Percentiles rank a stretch among this genome's conserved stretches.
Evolutionary conservation across 1,140 invertebrate species (phyloP).

Genomic region (Andrena cerasifolii): DNA sequence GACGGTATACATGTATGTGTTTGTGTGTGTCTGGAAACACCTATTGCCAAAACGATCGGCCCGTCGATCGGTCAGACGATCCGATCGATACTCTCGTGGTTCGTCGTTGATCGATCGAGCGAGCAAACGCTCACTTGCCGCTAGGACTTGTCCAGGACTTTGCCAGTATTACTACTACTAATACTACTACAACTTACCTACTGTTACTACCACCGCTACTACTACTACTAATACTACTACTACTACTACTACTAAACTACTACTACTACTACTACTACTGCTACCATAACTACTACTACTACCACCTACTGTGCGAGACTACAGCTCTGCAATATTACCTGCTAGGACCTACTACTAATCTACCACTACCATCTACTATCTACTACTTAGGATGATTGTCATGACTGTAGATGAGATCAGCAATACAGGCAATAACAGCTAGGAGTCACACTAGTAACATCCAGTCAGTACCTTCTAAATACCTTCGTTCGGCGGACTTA

Average conservation of each 20-base stretch:
- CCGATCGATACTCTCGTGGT: constrained; percentile 53
- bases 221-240: constrained; percentile 56
- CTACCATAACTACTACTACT: constrained; percentile 64
- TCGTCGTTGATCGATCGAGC: constrained; percentile 63
- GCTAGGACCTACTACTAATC: constrained; percentile 78
- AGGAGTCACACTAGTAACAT: constrained; percentile 81
- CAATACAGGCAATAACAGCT: constrained; percentile 81
- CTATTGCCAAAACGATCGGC: constrained; percentile 31
- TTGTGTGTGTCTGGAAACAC: constrained; percentile 49
- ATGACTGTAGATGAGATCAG: constrained; percentile 82
- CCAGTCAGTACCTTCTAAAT: constrained; percentile 80
- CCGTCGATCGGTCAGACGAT: constrained; percentile 60
- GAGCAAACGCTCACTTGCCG: constrained; percentile 60
- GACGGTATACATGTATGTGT: constrained; percentile 65
- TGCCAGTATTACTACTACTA: constrained; percentile 44
- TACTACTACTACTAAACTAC: constrained; percentile 57
- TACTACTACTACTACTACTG: constrained; percentile 52
- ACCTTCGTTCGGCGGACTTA: constrained; percentile 80
- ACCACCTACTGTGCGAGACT: constrained; percentile 69
- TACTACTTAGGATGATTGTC: constrained; percentile 83
- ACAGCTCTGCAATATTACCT: constrained; percentile 77
- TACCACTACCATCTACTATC: constrained; percentile 75
- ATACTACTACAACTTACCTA: constrained; percentile 40
- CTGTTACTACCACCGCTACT: constrained; percentile 47
- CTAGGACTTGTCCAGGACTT: constrained; percentile 58